Evolutionary conservation across 2,113 vertebrate species (phyloP), one percentile per base, ranked within the genome.

Genomic region (Thinocorus orbignyianus): DNA sequence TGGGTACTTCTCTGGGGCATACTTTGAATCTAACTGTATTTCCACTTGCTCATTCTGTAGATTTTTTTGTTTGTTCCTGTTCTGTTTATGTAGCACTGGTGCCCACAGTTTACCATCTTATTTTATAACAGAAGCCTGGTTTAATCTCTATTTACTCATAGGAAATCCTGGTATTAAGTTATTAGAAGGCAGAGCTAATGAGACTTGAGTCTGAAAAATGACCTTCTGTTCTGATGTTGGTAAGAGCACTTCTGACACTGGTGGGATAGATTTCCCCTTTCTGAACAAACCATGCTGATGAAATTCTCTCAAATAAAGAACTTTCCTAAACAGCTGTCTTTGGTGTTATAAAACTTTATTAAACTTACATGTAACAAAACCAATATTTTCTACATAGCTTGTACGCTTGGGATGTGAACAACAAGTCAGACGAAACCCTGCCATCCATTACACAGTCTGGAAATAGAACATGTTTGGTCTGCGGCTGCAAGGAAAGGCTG

Each of bases 271-370:
- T 73, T 79, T 80, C 41, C 30, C 41, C 54, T 42, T 90, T 73
- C 66, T 88, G 65, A 89, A 68, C 10, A 71, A 58, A 84, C 0
- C 2, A 68, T 42, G 44, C 55, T n/a, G 33, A 37, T 72, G n/a
- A 86, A 93, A 74, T 81, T 28, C 18, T 86, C 44, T 90, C 58
- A 88, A 95, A 91, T 96, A 96, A 96, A 94, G 62, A 66, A 82
- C 41, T 82, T 79, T 80, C 58, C 37, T 89, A 39, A 96, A 85
- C 73, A 81, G 25, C n/a, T 61, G 49, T 69, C 31, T 87, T 81
- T 91, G 92, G 54, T 94, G 62, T 93, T 93, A 84, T 19, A 90
- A 92, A 95, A 73, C 23, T 97, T 97, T 97, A 97, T 96, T 97
- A 73, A 92, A 93, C 58, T 90, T 72, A 17, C 10, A 12, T 78